phyloP scores from a whole-genome alignment of 2,797 vertebrate genomes.

The Halcyon leucocephala region DNA sequence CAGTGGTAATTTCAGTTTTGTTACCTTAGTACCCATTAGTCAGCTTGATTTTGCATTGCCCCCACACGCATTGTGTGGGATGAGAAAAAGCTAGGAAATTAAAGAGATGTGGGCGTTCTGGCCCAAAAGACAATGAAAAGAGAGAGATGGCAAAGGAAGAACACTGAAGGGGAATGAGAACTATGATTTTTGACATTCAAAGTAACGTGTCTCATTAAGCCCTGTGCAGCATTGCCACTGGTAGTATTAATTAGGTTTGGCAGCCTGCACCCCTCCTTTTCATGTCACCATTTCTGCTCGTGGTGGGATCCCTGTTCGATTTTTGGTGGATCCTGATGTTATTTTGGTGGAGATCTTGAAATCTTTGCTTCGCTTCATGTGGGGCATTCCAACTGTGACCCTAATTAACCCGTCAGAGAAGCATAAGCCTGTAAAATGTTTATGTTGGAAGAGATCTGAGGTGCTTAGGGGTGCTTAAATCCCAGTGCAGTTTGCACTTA shows the following conservation, averaged over 20 bases:
- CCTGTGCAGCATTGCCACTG: neutral
- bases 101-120: neutral
- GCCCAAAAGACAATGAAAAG: neutral
- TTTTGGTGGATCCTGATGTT: neutral
- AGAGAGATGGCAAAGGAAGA: neutral
- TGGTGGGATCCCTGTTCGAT: neutral
- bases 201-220: neutral
- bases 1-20: neutral
- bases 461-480: conserved; percentile 8
- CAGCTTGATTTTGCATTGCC: neutral
- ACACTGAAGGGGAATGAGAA: neutral
- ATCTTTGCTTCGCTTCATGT: neutral
- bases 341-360: neutral
- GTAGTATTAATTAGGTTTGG: neutral
- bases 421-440: conserved; percentile 17
- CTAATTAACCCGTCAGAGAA: neutral
- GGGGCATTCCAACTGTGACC: neutral
- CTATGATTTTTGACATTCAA: neutral
- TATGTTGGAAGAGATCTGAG: neutral
- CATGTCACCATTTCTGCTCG: neutral
- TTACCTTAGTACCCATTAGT: neutral
- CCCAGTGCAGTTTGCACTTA: neutral
- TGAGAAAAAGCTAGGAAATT: neutral
- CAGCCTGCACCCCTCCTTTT: neutral
- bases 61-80: neutral